Percentiles rank a stretch among this genome's conserved stretches.
These are phyloP conservation scores for Leptinotarsa defecta DNA, from an alignment of 1,140 invertebrate species.

Conservation along the genomic window DNA sequence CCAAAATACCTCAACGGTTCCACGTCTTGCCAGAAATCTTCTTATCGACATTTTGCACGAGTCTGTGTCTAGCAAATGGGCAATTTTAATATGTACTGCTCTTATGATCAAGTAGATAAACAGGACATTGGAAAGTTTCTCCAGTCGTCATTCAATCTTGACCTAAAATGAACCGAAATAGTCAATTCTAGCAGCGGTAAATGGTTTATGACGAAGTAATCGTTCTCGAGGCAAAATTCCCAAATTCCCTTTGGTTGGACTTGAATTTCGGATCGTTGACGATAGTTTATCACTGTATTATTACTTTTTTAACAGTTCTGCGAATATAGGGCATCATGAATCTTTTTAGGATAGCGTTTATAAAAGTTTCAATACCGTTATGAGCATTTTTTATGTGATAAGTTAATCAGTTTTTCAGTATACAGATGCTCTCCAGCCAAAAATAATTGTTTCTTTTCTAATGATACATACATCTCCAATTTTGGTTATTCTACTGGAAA, in stretches of 20 bases:
- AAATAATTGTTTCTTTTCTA: not conserved
- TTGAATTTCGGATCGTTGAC: not conserved
- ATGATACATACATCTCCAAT: not conserved
- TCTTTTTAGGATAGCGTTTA: not conserved
- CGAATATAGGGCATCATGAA: not conserved
- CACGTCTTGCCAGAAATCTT: not conserved
- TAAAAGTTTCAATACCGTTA: not conserved
- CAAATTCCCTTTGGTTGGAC: not conserved
- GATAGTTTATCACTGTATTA: not conserved
- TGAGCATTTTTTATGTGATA: not conserved
- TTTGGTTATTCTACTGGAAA: not conserved
- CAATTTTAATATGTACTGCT: not conserved
- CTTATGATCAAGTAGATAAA: not conserved
- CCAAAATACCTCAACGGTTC: not conserved
- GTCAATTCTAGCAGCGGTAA: not conserved
- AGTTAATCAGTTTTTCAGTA: not conserved
- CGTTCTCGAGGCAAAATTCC: not conserved
- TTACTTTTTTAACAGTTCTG: not conserved
- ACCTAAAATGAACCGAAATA: not conserved
- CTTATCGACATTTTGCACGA: constrained; percentile 9
- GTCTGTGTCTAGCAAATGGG: not conserved
- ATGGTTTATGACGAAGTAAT: not conserved
- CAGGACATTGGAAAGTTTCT: not conserved
- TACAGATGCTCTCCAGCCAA: not conserved
- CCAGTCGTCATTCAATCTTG: not conserved